phyloP scores from a whole-genome alignment of 2,113 vertebrate genomes.

The Rhineura floridana region DNA sequence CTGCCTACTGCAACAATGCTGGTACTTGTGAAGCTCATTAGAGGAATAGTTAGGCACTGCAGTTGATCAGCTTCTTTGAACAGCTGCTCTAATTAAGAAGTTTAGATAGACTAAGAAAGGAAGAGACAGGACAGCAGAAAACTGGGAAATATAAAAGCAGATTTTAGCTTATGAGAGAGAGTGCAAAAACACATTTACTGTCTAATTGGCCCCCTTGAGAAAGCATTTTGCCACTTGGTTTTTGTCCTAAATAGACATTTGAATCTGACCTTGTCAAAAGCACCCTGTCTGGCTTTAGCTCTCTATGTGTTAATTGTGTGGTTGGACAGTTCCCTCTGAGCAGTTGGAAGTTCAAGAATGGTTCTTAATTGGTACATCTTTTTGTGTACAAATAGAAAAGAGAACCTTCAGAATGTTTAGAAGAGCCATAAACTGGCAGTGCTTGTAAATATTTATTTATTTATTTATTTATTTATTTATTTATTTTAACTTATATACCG shows the following conservation, averaged over 20 bases:
- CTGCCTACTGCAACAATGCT: background rate
- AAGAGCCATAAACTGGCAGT: background rate
- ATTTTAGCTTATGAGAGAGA: background rate
- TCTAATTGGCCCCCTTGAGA: conserved; percentile 18
- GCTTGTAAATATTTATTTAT: too few relatives aligned
- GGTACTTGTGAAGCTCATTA: background rate
- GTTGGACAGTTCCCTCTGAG: background rate
- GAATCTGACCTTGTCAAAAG: conserved; percentile 26
- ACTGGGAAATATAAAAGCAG: background rate
- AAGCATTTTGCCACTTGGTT: conserved; percentile 13
- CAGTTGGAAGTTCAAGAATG: conserved; percentile 1
- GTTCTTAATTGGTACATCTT: conserved; percentile 11
- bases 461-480: too few relatives aligned
- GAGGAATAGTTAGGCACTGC: background rate
- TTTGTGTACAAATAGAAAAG: background rate
- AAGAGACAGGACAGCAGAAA: background rate
- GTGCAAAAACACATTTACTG: conserved; percentile 14
- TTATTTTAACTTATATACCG: too few relatives aligned
- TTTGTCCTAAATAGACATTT: background rate
- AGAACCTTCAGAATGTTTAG: background rate
- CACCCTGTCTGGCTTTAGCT: background rate
- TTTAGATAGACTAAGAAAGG: background rate
- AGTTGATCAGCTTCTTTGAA: background rate
- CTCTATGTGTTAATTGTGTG: background rate
- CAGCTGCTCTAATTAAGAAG: background rate